These are phyloP conservation scores for Phalacrocorax pelagicus DNA, from an alignment of 2,113 vertebrate genomes.

Conservation along the genomic window DNA sequence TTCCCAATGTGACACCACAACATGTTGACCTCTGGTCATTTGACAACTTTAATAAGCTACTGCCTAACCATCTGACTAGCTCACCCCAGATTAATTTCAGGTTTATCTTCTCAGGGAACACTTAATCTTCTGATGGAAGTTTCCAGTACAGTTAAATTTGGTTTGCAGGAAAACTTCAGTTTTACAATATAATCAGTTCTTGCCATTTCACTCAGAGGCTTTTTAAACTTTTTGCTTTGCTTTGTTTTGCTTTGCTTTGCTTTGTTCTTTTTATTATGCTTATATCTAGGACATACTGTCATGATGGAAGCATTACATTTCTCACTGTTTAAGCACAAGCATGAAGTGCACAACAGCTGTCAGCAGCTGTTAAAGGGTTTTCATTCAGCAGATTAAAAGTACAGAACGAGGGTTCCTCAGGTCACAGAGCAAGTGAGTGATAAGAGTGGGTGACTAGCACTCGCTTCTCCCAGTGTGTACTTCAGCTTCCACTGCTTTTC, in stretches of 20 bases:
- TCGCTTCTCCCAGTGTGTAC: not conserved
- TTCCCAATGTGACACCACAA: not conserved
- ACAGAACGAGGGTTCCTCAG: not conserved
- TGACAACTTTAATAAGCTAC: not conserved
- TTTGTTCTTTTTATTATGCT: not conserved
- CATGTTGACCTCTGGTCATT: not conserved
- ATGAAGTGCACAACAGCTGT: not conserved
- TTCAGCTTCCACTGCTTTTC: not conserved
- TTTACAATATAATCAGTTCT: not conserved
- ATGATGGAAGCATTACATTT: not conserved
- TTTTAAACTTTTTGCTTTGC: not conserved
- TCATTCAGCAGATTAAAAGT: slow-evolving; percentile 28
- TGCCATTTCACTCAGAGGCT: not conserved
- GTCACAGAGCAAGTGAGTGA: slow-evolving; percentile 16
- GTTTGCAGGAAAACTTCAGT: not conserved
- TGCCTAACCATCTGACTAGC: not conserved
- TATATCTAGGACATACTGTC: not conserved
- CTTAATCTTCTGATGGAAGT: not conserved
- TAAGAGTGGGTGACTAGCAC: not conserved
- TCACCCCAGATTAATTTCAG: not conserved
- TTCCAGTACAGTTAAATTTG: not conserved
- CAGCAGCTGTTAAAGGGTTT: not conserved
- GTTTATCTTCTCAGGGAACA: not conserved
- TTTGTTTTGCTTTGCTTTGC: not conserved
- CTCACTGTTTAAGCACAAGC: not conserved